phyloP scores from a whole-genome alignment of 2,797 vertebrate genomes.

The Coregonus suidteri region DNA sequence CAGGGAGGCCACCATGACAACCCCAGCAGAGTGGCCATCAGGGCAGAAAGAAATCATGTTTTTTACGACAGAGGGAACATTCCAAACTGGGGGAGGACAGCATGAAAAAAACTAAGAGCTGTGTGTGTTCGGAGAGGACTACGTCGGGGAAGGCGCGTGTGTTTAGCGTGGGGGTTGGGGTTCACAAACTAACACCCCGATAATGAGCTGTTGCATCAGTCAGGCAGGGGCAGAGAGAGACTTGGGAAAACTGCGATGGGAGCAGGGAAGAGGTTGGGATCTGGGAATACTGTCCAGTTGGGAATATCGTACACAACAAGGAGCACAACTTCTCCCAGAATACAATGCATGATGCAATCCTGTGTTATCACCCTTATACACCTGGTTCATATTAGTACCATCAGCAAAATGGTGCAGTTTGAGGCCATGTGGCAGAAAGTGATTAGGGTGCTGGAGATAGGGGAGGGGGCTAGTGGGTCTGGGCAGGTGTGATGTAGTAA shows the following conservation, averaged over 20 bases:
- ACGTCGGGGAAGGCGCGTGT: neutral
- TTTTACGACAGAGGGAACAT: slow-evolving; percentile 58
- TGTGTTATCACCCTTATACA: too few relatives aligned
- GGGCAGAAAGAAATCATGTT: slow-evolving; percentile 48
- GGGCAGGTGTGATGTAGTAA: too few relatives aligned
- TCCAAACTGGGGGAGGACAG: slow-evolving; percentile 12
- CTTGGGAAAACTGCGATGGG: slow-evolving; percentile 12
- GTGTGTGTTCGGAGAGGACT: neutral
- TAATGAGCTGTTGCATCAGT: slow-evolving; percentile 24
- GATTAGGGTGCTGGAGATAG: too few relatives aligned
- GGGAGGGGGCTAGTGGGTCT: too few relatives aligned
- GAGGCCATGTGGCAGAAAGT: too few relatives aligned
- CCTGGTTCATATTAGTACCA: too few relatives aligned
- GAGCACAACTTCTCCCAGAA: neutral
- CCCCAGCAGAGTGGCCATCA: slow-evolving; percentile 33
- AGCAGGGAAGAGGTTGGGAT: neutral
- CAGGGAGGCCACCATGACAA: slow-evolving; percentile 53
- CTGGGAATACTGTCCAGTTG: neutral
- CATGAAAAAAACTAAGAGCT: neutral
- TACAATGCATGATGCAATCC: neutral
- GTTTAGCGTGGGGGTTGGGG: slow-evolving; percentile 26
- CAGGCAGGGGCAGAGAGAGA: neutral
- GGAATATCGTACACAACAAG: neutral
- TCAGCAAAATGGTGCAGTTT: too few relatives aligned
- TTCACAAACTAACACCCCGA: slow-evolving; percentile 21